These are phyloP conservation scores for Drosophila triauraria DNA, from an alignment of 1,140 invertebrate genomes.

Conservation along the genomic window DNA sequence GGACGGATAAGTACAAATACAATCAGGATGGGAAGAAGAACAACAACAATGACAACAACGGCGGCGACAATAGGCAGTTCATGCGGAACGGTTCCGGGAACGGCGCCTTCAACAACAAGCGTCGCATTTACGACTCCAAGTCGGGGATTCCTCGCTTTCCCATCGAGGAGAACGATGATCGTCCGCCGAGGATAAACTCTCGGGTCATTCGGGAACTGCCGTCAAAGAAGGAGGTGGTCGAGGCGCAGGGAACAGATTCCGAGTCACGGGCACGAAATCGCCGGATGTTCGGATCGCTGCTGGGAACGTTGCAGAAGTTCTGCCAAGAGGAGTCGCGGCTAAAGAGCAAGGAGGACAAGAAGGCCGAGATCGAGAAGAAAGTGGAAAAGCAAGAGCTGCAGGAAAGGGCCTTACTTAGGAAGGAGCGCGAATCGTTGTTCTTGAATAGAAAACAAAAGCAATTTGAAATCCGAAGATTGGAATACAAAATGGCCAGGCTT, in stretches of 20 bases:
- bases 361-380: slow-evolving; percentile 95
- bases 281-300: slow-evolving; percentile 96
- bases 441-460: slow-evolving; percentile 94
- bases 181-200: slow-evolving; percentile 79
- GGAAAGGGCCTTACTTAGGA: slow-evolving; percentile 94
- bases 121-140: slow-evolving; percentile 86
- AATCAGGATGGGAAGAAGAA: slow-evolving; percentile 45
- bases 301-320: slow-evolving; percentile 98
- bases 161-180: slow-evolving; percentile 85
- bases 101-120: slow-evolving; percentile 58
- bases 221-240: slow-evolving; percentile 91
- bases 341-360: slow-evolving; percentile 90
- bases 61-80: slow-evolving; percentile 32
- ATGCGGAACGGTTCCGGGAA: slow-evolving; percentile 38
- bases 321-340: slow-evolving; percentile 96
- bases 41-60: slow-evolving; percentile 38
- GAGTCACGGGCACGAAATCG: slow-evolving; percentile 94
- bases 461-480: slow-evolving; percentile 94
- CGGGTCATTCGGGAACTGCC: slow-evolving; percentile 89
- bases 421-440: slow-evolving; percentile 94
- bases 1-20: slow-evolving; percentile 59
- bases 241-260: slow-evolving; percentile 93
- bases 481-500: slow-evolving; percentile 95
- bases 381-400: slow-evolving; percentile 95
- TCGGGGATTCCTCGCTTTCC: slow-evolving; percentile 87